Percentiles rank a stretch among this genome's conserved stretches.
Evolutionary conservation across 2,113 vertebrate species (phyloP).

Genomic region (Dissostichus mawsoni): DNA sequence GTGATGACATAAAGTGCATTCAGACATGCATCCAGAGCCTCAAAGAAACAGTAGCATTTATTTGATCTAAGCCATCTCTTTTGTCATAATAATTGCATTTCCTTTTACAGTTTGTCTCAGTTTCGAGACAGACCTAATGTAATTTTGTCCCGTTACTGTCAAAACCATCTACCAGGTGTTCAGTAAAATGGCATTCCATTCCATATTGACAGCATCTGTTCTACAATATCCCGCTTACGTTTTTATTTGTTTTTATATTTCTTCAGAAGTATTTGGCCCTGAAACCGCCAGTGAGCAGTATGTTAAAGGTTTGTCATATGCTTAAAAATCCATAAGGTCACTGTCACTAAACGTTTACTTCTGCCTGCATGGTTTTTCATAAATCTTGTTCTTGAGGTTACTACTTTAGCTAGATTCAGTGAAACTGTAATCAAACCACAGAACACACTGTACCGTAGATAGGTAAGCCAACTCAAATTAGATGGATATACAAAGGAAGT

Average conservation of each 20-base stretch:
- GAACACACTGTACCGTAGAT: slow-evolving; percentile 47
- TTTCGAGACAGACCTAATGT: slow-evolving; percentile 10
- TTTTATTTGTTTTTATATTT: slow-evolving; percentile 18
- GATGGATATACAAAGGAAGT: slow-evolving; percentile 48
- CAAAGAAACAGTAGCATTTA: slow-evolving; percentile 61
- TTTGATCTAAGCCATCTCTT: slow-evolving; percentile 35
- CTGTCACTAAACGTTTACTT: slow-evolving; percentile 45
- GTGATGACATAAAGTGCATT: slow-evolving; percentile 59
- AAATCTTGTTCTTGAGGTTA: slow-evolving; percentile 49
- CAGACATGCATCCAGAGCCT: slow-evolving; percentile 54
- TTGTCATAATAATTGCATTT: slow-evolving; percentile 20
- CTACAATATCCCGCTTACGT: slow-evolving; percentile 8
- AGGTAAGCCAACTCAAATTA: slow-evolving; percentile 49
- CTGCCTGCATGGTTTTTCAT: slow-evolving; percentile 64
- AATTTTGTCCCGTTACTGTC: slow-evolving; percentile 9
- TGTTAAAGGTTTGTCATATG: slow-evolving; percentile 36
- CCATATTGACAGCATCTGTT: neutral
- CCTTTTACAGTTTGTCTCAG: slow-evolving; percentile 5
- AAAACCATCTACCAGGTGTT: slow-evolving; percentile 15
- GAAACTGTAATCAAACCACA: slow-evolving; percentile 32
- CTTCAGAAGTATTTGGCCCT: slow-evolving; percentile 44
- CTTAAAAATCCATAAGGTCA: slow-evolving; percentile 58
- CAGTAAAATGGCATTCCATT: slow-evolving; percentile 32
- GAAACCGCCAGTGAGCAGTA: slow-evolving; percentile 50
- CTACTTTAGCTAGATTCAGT: slow-evolving; percentile 63